Percentiles rank a stretch among this genome's conserved stretches.
Evolutionary conservation across 2,888 invertebrate genomes (phyloP).

Genomic region (Ethmia dodecea): DNA sequence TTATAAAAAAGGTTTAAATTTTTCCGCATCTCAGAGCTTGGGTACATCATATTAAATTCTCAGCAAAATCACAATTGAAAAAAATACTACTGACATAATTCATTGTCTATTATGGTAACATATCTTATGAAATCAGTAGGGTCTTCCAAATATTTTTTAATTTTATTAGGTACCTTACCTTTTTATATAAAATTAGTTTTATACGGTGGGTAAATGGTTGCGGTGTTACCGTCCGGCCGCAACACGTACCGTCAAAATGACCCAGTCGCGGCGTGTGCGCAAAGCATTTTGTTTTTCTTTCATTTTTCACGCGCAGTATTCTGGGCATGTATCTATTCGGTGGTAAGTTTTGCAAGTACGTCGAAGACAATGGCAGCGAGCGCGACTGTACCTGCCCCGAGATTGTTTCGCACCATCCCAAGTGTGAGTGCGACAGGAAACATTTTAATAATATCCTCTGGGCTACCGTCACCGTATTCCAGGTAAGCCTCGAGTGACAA

Average conservation of each 20-base stretch:
- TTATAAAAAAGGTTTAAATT: no score
- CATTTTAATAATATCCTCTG: slow-evolving; percentile 99
- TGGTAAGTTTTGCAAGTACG: slow-evolving; percentile 99
- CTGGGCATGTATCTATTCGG: slow-evolving; percentile 99
- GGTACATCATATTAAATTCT: no score
- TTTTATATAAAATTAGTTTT: slow-evolving; percentile 43
- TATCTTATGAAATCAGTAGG: no score
- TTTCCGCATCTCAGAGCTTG: no score
- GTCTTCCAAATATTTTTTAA: no score
- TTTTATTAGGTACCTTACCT: no score
- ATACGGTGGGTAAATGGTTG: slow-evolving; percentile 33
- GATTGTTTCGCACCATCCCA: slow-evolving; percentile 91
- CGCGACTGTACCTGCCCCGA: slow-evolving; percentile 96
- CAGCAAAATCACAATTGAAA: no score
- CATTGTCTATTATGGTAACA: no score
- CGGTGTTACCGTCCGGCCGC: slow-evolving; percentile 67
- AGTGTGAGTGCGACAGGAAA: slow-evolving; percentile 97
- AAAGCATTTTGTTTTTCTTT: slow-evolving; percentile 75
- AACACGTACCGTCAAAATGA: slow-evolving; percentile 50
- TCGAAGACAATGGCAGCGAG: slow-evolving; percentile 88
- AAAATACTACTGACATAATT: no score
- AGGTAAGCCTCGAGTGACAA: slow-evolving; percentile 83
- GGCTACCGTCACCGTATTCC: slow-evolving; percentile 98
- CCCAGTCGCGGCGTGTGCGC: slow-evolving; percentile 69
- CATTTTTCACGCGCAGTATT: slow-evolving; percentile 87